Conservation (phyloP, 2,888 invertebrate genomes). For the Theodoxus fluviatilis region DNA sequence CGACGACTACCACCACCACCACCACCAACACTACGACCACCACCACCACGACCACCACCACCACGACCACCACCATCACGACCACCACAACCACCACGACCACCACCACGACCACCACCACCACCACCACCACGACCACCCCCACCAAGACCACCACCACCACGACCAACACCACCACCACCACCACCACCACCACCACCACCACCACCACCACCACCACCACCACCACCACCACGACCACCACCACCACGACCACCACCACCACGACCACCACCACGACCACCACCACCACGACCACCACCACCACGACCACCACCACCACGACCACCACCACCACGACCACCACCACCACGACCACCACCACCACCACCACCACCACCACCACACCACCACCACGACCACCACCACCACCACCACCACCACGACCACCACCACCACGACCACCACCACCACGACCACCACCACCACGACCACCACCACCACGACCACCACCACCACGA, state of each 20-base stretch:
- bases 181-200: no score
- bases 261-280: conserved; percentile 9
- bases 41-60: no score
- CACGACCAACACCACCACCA: no score
- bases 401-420: neutral
- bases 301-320: neutral
- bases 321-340: neutral
- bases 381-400: no score
- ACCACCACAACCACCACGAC: no score
- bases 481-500: neutral
- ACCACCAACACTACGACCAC: no score
- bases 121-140: no score
- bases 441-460: neutral
- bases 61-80: no score
- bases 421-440: neutral
- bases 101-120: no score
- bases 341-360: neutral
- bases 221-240: neutral
- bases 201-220: neutral
- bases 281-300: neutral
- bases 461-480: neutral
- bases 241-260: neutral
- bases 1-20: no score
- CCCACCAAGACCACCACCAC: no score
- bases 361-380: no score